phyloP scores from a whole-genome alignment of 2,113 vertebrate species.

The Cavia aperea region DNA sequence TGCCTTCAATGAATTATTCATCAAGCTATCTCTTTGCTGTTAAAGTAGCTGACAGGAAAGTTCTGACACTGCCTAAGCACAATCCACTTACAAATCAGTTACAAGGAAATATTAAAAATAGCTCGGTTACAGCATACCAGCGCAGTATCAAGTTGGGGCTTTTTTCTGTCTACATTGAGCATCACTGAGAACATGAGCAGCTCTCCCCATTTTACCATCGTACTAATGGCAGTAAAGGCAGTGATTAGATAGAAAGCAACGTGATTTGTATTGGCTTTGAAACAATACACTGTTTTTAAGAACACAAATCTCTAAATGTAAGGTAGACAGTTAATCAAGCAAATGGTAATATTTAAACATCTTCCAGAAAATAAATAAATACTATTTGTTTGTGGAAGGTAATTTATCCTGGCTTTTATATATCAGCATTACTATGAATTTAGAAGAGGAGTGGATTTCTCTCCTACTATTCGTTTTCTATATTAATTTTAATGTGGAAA shows the following conservation, averaged over 20 bases:
- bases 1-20: constrained; percentile 95
- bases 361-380: constrained; percentile 74
- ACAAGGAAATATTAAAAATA: constrained; percentile 96
- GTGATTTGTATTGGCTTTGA: constrained; percentile 79
- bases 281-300: constrained; percentile 77
- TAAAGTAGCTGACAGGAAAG: constrained; percentile 96
- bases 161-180: constrained; percentile 83
- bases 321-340: constrained; percentile 76
- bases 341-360: constrained; percentile 72
- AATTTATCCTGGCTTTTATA: background rate
- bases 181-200: constrained; percentile 77
- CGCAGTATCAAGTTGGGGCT: constrained; percentile 84
- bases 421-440: constrained; percentile 19
- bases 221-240: constrained; percentile 79
- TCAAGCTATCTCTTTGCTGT: constrained; percentile 95
- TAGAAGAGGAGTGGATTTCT: background rate
- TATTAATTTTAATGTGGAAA: constrained; percentile 2
- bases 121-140: constrained; percentile 84
- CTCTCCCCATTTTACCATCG: constrained; percentile 77
- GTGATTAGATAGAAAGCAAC: constrained; percentile 79
- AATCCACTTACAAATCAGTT: constrained; percentile 97
- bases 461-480: background rate
- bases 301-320: constrained; percentile 73
- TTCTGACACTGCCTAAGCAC: constrained; percentile 91
- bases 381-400: constrained; percentile 51